Evolutionary conservation across 2,797 vertebrate species (phyloP).

Genomic region (Macropodus opercularis): DNA sequence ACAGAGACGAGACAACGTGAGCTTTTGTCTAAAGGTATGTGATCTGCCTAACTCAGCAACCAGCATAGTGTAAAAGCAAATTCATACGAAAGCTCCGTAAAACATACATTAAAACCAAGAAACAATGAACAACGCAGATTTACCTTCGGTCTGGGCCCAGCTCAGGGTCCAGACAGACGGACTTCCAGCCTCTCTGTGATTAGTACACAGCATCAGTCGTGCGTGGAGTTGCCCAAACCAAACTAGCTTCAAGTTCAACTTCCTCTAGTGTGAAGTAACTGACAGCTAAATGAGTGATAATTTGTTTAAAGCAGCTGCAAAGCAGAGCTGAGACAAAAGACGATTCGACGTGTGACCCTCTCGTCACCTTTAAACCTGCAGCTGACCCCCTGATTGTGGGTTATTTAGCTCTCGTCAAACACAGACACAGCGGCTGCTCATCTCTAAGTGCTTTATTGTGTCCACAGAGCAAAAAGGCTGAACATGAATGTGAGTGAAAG

Average conservation of each 20-base stretch:
- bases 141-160: conserved; percentile 22
- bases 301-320: too few species aligned
- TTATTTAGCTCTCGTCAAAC: conserved; percentile 30
- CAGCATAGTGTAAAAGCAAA: conserved; percentile 3
- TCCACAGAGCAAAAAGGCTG: conserved; percentile 19
- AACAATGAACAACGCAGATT: background rate
- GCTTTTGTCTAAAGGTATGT: conserved; percentile 37
- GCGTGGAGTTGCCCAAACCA: conserved; percentile 44
- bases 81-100: background rate
- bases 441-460: conserved; percentile 54
- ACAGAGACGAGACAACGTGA: conserved; percentile 38
- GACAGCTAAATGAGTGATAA: too few species aligned
- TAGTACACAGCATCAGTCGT: conserved; percentile 52
- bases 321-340: background rate
- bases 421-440: background rate
- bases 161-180: conserved; percentile 59
- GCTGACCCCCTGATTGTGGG: conserved; percentile 23
- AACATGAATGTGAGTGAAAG: background rate
- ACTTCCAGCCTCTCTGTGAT: conserved; percentile 36
- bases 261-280: too few species aligned
- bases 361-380: conserved; percentile 28
- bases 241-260: too few species aligned
- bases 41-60: conserved; percentile 26
- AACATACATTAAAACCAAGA: conserved; percentile 1
- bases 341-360: background rate